Evolutionary conservation across 2,888 invertebrate species (phyloP).

Genomic region (Brachyptera putata): DNA sequence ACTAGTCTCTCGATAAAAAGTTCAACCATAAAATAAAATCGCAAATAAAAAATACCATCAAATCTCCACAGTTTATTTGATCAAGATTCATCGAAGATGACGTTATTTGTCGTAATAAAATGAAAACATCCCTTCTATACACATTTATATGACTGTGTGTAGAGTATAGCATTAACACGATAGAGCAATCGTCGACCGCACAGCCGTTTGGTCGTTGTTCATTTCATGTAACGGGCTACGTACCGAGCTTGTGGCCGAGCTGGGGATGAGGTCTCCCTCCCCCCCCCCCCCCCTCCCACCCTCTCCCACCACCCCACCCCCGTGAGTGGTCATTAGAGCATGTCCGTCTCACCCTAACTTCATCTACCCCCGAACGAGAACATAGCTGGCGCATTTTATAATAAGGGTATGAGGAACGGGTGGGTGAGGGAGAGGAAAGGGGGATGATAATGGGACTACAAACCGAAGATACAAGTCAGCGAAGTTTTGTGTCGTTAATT

Average conservation of each 20-base stretch:
- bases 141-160: no score
- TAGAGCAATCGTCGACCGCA: no score
- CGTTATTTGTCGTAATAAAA: no score
- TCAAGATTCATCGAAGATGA: no score
- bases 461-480: conserved; percentile 4
- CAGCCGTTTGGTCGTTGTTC: neutral
- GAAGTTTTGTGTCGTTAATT: conserved; percentile 4
- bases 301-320: neutral
- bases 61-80: no score
- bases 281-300: neutral
- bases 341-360: conserved; percentile 18
- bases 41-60: no score
- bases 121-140: no score
- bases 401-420: no score
- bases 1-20: no score
- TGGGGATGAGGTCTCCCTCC: neutral
- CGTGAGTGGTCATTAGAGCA: conserved; percentile 21
- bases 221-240: neutral
- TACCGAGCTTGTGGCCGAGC: no score
- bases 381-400: conserved; percentile 4
- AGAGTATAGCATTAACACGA: no score
- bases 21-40: no score
- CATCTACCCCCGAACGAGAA: neutral
- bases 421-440: neutral
- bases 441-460: conserved; percentile 3